Evolutionary conservation across 2,113 vertebrate species (phyloP).

Genomic region (Galemys pyrenaicus): DNA sequence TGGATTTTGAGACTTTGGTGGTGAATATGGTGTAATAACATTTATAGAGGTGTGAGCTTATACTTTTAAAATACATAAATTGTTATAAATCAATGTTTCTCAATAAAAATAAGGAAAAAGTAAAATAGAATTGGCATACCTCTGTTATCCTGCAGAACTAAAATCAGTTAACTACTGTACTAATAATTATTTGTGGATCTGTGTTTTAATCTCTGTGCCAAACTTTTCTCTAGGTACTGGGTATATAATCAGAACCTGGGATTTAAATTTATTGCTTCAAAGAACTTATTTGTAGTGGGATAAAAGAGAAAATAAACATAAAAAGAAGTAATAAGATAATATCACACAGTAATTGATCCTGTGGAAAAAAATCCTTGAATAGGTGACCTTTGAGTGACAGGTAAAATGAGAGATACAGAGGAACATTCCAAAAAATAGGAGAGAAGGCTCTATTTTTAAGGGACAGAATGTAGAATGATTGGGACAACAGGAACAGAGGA

Average conservation of each 20-base stretch:
- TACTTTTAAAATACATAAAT: too few species aligned
- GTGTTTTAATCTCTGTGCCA: neutral
- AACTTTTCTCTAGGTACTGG: neutral
- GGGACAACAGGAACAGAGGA: neutral
- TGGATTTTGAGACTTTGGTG: too few species aligned
- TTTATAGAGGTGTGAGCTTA: too few species aligned
- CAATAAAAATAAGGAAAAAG: neutral
- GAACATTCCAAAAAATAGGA: neutral
- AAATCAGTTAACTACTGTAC: neutral
- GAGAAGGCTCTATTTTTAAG: neutral
- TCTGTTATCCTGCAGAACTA: neutral
- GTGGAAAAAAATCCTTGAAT: neutral
- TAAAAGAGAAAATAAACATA: constrained; percentile 29
- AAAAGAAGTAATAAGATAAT: neutral
- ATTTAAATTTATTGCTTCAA: neutral
- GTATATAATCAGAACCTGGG: neutral
- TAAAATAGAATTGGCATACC: too few species aligned
- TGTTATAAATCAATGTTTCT: neutral
- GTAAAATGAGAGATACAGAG: neutral
- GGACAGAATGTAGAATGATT: neutral
- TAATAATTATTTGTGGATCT: constrained; percentile 15
- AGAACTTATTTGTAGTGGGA: neutral
- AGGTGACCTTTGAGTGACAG: constrained; percentile 25
- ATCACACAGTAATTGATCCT: neutral
- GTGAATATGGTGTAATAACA: too few species aligned